Percentiles rank a stretch among this genome's conserved stretches.
Evolutionary conservation across 1,140 invertebrate species (phyloP).

Genomic region (Chymomyza costata): DNA sequence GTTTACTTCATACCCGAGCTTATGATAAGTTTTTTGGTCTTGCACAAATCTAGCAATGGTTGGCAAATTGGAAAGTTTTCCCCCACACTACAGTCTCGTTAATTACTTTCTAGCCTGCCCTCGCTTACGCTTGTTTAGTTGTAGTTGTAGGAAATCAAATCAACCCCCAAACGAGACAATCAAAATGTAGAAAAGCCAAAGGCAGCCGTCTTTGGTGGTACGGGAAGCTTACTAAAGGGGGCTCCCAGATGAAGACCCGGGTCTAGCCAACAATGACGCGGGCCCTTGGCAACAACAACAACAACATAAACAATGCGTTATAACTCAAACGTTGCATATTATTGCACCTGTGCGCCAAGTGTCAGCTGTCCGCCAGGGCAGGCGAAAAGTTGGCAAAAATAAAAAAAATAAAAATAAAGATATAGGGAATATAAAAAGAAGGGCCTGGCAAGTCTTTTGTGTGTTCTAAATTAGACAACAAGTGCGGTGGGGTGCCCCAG

Average conservation of each 20-base stretch:
- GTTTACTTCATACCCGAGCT: no score
- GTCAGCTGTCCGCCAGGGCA: conserved; percentile 24
- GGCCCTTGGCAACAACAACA: not conserved
- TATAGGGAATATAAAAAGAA: no score
- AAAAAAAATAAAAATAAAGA: conserved; percentile 19
- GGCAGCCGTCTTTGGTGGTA: not conserved
- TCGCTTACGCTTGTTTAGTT: conserved; percentile 3
- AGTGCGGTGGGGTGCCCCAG: no score
- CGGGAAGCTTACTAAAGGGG: no score
- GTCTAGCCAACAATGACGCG: no score
- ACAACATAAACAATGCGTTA: conserved; percentile 2
- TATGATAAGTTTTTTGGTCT: conserved; percentile 6
- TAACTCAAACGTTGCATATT: conserved; percentile 11
- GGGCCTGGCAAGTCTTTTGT: no score
- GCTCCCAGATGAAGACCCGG: no score
- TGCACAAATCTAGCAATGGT: no score
- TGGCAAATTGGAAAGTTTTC: conserved; percentile 17
- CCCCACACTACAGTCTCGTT: not conserved
- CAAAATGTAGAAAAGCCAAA: conserved; percentile 9
- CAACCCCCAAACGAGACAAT: conserved; percentile 14
- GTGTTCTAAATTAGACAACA: conserved; percentile 24
- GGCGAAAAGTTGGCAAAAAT: conserved; percentile 7
- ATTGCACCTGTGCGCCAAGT: conserved; percentile 29
- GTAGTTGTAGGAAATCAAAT: no score
- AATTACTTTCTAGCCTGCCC: not conserved